Evolutionary conservation across 2,888 invertebrate genomes (phyloP), one percentile per base, ranked within the genome.

Genomic region (Drosophila borealis): DNA sequence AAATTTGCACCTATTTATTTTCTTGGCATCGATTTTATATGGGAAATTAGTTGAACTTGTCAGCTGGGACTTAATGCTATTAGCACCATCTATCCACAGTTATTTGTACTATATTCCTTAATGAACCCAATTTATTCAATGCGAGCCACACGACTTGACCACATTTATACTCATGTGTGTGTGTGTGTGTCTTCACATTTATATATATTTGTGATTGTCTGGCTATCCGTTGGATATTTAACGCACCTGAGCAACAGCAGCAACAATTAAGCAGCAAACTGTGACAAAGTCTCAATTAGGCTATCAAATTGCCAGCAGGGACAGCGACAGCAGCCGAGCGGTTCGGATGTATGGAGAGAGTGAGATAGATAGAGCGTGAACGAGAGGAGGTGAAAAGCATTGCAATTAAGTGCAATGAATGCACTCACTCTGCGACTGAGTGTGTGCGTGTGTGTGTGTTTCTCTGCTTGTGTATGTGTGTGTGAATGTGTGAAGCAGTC

Each of bases 201-300:
- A n/a, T 3, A 37, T 19, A 17, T 42, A 14, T 50, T 29, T 54
- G 63, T n/a, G 54, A 45, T 51, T 78, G 54, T 63, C 42, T 51
- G 50, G 41, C 42, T 36, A 56, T 39, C 49, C 70, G 37, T 44
- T 62, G 74, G 56, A 69, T 70, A 73, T 51, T 73, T 80, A 44
- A 78, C 62, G 70, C 64, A 82, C 70, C 74, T 86, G 69, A 59
- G 2, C 62, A 67, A n/a, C 50, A 62, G 46, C 63, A 46, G 11
- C 29, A 42, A 76, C 65, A 82, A 73, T 70, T 51, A 61, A 56
- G 65, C 81, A 69, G 60, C 81, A 71, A 86, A 61, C 79, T 76
- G 85, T 89, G 88, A 88, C 89, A 88, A 86, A 74, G 83, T 89
- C 88, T 88, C 85, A 85, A 89, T 89, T 85, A 89, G 87, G 78